Evolutionary conservation across 92 coral and sea anemone species (phyloP), one percentile per base, ranked within the genome.

Genomic region (Anthopleura xanthogrammica): DNA sequence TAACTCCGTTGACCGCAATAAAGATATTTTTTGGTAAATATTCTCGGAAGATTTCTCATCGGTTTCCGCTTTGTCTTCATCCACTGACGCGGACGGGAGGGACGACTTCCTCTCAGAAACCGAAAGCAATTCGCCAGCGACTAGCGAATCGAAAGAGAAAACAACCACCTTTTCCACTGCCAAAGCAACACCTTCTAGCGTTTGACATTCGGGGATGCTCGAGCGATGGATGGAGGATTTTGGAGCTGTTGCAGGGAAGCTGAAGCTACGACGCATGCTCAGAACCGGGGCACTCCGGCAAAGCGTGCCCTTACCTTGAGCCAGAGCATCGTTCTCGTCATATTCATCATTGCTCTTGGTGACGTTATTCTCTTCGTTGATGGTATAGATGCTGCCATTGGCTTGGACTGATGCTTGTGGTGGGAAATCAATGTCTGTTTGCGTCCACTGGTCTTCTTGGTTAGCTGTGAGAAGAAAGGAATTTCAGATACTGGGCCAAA

Each of bases 141-240:
- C 84, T 16, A 81, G 57, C 24, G 84, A 81, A 40, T 81, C 84
- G 29, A 68, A 81, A 17, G 84, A 81, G 77, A 81, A 81, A 24
- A 81, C 77, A 0, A 81, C 77, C 3, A 81, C 77, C 65, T 81
- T 81, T 22, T 81, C 84, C 2, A 75, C 84, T 4, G 57, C 77
- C 19, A 81, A 68, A 43, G 84, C 48, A 46, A 81, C 84, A 2
- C 84, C 77, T n/a, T 81, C 84, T 22, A 81, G 36, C 16, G 84
- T 81, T 41, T 71, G 73, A 52, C 84, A 81, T 6, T 68, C 58
- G 7, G 84, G 56, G 17, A 75, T 68, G 20, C 62, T 22, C 22
- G 77, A 81, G 39, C 46, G 77, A 42, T 70, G 77, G 42, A 16
- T 20, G 17, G 74, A 11, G 13, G 83, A 39, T 62, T 71, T 62